Conservation (phyloP, 2,888 invertebrate species). For the Anthrax anthrax region DNA sequence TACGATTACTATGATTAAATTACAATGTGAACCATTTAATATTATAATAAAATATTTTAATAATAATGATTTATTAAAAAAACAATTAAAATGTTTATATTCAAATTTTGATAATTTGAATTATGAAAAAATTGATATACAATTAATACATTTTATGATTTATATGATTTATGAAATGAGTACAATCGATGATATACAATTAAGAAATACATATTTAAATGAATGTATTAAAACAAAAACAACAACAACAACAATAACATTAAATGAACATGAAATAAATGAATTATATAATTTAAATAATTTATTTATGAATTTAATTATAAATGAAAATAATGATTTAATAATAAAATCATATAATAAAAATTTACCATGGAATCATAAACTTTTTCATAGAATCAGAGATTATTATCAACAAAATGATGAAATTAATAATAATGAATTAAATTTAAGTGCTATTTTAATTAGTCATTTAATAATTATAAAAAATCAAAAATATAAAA, state of each 20-base stretch:
- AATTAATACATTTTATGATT: conserved; percentile 15
- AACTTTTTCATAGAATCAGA: conserved; percentile 26
- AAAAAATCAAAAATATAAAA: conserved; percentile 14
- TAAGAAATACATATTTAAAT: conserved; percentile 25
- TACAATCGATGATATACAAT: conserved; percentile 24
- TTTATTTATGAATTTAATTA: conserved; percentile 6
- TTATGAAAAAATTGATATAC: neutral
- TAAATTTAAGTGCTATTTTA: conserved; percentile 20
- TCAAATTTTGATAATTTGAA: neutral
- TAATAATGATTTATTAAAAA: conserved; percentile 6
- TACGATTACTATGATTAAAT: conserved; percentile 21
- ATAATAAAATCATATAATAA: neutral
- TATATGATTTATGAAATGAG: conserved; percentile 35
- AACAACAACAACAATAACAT: neutral
- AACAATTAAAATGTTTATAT: neutral
- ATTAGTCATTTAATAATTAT: conserved; percentile 18
- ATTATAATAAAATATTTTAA: conserved; percentile 13
- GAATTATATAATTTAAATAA: conserved; percentile 6
- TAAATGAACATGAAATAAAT: neutral
- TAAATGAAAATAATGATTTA: conserved; percentile 5
- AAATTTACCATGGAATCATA: conserved; percentile 28
- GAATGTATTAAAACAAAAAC: conserved; percentile 10
- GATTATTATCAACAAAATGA: conserved; percentile 18
- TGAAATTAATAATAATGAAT: conserved; percentile 10
- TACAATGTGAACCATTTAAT: conserved; percentile 24